Conservation (phyloP, 1,140 invertebrate genomes). For the Heliconius hewitsoni region DNA sequence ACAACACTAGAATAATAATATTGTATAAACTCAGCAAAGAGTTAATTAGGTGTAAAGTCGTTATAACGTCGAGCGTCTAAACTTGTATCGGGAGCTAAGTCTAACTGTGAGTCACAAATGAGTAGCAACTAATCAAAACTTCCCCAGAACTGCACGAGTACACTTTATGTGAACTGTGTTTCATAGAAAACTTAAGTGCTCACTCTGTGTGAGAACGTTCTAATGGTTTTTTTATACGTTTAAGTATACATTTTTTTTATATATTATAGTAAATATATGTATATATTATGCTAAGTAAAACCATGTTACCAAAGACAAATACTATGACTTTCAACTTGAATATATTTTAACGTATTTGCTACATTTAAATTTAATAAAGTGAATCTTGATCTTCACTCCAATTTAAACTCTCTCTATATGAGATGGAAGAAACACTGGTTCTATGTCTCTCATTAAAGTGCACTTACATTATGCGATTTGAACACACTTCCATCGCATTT, state of each 20-base stretch:
- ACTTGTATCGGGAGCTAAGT: constrained; percentile 31
- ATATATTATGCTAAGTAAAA: no score
- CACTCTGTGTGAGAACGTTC: constrained; percentile 2
- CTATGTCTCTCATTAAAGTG: no score
- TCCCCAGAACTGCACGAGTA: constrained; percentile 37
- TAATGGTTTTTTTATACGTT: neutral
- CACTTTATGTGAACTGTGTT: constrained; percentile 27
- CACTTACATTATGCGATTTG: no score
- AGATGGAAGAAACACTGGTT: no score
- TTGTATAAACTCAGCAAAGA: neutral
- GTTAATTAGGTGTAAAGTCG: constrained; percentile 33
- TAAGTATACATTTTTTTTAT: neutral
- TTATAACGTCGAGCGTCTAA: constrained; percentile 28
- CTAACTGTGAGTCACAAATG: constrained; percentile 41
- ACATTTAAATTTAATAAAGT: no score
- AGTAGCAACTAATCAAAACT: constrained; percentile 44
- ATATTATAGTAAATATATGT: no score
- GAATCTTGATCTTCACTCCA: no score
- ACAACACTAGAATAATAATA: neutral
- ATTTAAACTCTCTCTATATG: no score
- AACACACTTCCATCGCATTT: neutral
- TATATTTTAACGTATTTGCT: no score
- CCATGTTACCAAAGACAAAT: no score
- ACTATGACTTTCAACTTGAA: no score
- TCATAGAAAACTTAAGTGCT: constrained; percentile 36